Evolutionary conservation across 2,797 vertebrate species (phyloP), one percentile per base, ranked within the genome.

Genomic region (Artibeus jamaicensis): DNA sequence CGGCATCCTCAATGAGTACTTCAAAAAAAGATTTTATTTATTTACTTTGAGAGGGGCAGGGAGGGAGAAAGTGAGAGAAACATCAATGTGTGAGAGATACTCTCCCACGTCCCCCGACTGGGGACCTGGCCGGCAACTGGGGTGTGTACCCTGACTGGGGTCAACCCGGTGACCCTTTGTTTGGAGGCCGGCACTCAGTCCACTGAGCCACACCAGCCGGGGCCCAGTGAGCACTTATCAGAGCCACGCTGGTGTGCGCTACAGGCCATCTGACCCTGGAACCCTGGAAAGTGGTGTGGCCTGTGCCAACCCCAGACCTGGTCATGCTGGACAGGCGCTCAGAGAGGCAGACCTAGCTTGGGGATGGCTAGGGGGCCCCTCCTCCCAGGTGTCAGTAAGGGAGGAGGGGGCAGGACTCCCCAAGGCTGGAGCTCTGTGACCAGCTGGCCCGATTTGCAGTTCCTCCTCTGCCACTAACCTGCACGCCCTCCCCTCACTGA

Each of bases 1-100:
- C 10, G 22, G 15, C 11, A 19, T 21, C 15, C 2, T 32, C 46
- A 2, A 0, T 0, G 65, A 68, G 24, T 22, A 59, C 24, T 59
- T 59, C 1, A 22, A 26, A 57, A 57, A 57, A 44, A 44, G 24
- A 57, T 24, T 57, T 26, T 26, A 57, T 26, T 57, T 57, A 57
- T 57, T 57, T 57, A 57, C 55, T 57, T 57, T 26, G 11, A 59
- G 24, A 59, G 57, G 57, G 57, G 57, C 26, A 29, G 57, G 24
- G 57, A 59, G 57, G 57, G 24, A 59, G 57, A 59, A 59, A 29
- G 57, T 26, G 24, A 26, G 24, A 59, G 57, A 59, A 26, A 59
- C 57, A 29, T 29, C 57, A 10, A 12, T 29, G 57, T 59, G 57
- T 59, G 57, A 59, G 9, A 26, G 24, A 59, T 11, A 29, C 10